phyloP scores from a whole-genome alignment of 2,888 invertebrate species.

The Epistrophe grossulariae region DNA sequence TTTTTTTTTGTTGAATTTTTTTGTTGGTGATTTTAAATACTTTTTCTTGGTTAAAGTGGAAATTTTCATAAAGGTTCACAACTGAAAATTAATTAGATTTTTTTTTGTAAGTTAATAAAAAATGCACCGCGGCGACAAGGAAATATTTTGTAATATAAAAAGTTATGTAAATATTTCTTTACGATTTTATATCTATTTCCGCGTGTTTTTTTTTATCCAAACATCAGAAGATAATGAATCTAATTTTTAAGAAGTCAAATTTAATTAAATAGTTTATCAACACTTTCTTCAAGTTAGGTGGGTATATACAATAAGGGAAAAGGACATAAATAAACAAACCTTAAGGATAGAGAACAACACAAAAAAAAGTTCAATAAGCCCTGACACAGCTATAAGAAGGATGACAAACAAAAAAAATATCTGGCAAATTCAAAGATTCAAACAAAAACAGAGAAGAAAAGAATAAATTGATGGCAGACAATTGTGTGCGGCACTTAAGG shows the following conservation, averaged over 20 bases:
- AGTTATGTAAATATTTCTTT: constrained; percentile 29
- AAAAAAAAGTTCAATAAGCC: constrained; percentile 44
- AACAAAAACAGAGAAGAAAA: constrained; percentile 30
- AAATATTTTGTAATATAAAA: not conserved
- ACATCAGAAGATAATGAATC: constrained; percentile 45
- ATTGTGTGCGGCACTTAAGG: constrained; percentile 43
- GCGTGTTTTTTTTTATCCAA: constrained; percentile 38
- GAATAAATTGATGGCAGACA: constrained; percentile 48
- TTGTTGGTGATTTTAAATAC: constrained; percentile 9
- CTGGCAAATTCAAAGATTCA: constrained; percentile 27
- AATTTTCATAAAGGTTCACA: constrained; percentile 25
- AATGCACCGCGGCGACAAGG: constrained; percentile 22
- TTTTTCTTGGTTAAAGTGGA: not conserved
- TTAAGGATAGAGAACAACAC: constrained; percentile 1
- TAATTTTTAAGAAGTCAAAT: constrained; percentile 4
- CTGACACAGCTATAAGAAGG: not conserved
- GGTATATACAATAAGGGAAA: constrained; percentile 1
- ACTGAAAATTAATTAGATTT: constrained; percentile 41
- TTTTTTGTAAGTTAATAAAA: constrained; percentile 9
- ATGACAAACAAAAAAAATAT: constrained; percentile 2
- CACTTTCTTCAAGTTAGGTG: constrained; percentile 10
- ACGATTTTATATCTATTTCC: constrained; percentile 36
- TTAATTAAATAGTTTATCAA: constrained; percentile 57
- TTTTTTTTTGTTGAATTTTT: not conserved
- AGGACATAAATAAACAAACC: constrained; percentile 40